Percentiles rank a stretch among this genome's conserved stretches.
Evolutionary conservation across 2,888 invertebrate genomes (phyloP).

Genomic region (Lycaena phlaeas): DNA sequence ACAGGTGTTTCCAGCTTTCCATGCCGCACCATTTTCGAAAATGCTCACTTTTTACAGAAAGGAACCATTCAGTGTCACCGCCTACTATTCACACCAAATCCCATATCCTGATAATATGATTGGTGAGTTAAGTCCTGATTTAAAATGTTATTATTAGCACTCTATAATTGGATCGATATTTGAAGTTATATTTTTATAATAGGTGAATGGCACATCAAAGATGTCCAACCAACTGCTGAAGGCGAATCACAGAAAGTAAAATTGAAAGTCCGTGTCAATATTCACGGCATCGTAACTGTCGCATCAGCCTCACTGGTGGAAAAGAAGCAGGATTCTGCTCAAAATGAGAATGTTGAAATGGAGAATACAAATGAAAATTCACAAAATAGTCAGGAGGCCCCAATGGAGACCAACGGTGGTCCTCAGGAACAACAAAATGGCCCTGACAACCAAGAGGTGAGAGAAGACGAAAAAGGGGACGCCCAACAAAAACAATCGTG

Average conservation of each 20-base stretch:
- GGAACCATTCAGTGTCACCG: constrained; percentile 89
- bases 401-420: constrained; percentile 66
- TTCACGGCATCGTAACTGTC: constrained; percentile 92
- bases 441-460: constrained; percentile 65
- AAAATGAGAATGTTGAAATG: constrained; percentile 56
- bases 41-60: constrained; percentile 93
- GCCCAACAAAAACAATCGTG: constrained; percentile 75
- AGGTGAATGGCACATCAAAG: constrained; percentile 85
- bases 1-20: constrained; percentile 88
- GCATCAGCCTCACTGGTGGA: constrained; percentile 89
- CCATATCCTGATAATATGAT: constrained; percentile 85
- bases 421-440: constrained; percentile 56
- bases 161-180: not conserved
- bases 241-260: constrained; percentile 97
- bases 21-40: constrained; percentile 93
- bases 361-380: constrained; percentile 56
- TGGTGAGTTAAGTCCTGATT: constrained; percentile 70
- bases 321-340: constrained; percentile 74
- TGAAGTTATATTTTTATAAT: constrained; percentile 6
- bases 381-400: constrained; percentile 51
- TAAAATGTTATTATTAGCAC: not conserved
- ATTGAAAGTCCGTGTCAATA: constrained; percentile 94
- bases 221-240: constrained; percentile 88
- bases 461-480: constrained; percentile 57
- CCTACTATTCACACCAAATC: constrained; percentile 83